Evolutionary conservation across 2,113 vertebrate species (phyloP).

Genomic region (Melanostigma gelatinosum): DNA sequence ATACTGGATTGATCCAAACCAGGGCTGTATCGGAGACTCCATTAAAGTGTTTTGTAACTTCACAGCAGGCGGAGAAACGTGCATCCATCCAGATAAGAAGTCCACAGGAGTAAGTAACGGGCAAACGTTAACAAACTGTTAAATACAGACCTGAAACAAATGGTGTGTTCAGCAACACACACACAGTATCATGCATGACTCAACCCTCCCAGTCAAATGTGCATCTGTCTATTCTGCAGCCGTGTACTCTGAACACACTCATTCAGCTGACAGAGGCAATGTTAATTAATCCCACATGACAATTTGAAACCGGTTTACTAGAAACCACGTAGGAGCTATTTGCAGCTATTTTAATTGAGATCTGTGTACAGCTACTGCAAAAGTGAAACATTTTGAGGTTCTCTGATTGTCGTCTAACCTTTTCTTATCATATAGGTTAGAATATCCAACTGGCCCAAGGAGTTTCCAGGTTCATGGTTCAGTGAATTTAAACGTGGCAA

Average conservation of each 20-base stretch:
- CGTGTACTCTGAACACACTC: too few relatives aligned
- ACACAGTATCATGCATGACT: too few relatives aligned
- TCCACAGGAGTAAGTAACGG: conserved; percentile 89
- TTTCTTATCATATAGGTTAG: conserved; percentile 83
- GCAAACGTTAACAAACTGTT: conserved; percentile 29
- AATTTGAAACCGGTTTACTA: too few relatives aligned
- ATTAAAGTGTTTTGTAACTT: conserved; percentile 99
- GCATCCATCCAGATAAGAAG: conserved; percentile 96
- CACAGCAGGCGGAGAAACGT: conserved; percentile 96
- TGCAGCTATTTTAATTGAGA: background rate
- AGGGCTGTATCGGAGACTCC: conserved; percentile 94
- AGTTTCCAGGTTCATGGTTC: conserved; percentile 95
- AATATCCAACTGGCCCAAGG: conserved; percentile 98
- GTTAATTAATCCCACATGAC: too few relatives aligned
- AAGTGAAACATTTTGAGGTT: background rate
- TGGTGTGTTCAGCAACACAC: background rate
- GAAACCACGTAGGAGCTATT: background rate
- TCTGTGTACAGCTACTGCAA: background rate
- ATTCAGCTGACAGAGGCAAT: too few relatives aligned
- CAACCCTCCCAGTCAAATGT: too few relatives aligned
- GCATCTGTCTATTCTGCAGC: too few relatives aligned
- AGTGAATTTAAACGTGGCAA: conserved; percentile 99
- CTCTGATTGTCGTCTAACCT: background rate
- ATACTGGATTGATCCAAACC: conserved; percentile 99
- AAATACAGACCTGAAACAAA: background rate